Evolutionary conservation across 2,113 vertebrate species (phyloP), one percentile per base, ranked within the genome.

Genomic region (Ornithorhynchus anatinus): DNA sequence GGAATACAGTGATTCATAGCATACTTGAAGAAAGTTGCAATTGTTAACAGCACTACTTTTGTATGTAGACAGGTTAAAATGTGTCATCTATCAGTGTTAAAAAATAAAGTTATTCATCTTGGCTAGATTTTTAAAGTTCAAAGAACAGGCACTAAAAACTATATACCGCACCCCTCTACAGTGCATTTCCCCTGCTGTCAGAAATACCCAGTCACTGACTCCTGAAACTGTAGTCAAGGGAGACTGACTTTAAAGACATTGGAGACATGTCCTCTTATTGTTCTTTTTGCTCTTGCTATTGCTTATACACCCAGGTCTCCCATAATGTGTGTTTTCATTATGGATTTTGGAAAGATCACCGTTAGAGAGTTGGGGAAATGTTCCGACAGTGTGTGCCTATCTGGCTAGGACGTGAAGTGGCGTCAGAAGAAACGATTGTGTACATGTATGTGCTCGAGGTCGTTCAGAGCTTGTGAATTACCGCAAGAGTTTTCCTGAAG

Each of bases 1-100:
- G 72, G 74, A 86, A 86, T 86, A 86, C 86, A 90, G 86, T 91
- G 89, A 92, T 93, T 92, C 91, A 92, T 89, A 77, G 88, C 90
- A 82, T 62, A 90, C 89, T 92, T 81, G 88, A 90, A 92, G 91
- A 92, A 93, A 93, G 90, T 91, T 90, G 86, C 88, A 83, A 61
- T 90, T 92, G 91, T 93, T 93, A 93, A 92, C 90, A 92, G 89
- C 79, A 42, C 72, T 88, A 87, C 81, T 90, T 90, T 86, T 82
- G 59, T 88, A 84, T 87, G 75, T 86, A 93, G 92, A 91, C 90
- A 91, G 88, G 88, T 91, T 93, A 91, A 92, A 93, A 88, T 89
- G 69, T 91, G 90, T 91, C 88, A 88, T 82, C 74, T 84, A 89
- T 90, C 84, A 79, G 72, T 86, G 85, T 88, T 89, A 88, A 90